phyloP scores from a whole-genome alignment of 2,888 invertebrate genomes.

The Tachystola acroxantha region DNA sequence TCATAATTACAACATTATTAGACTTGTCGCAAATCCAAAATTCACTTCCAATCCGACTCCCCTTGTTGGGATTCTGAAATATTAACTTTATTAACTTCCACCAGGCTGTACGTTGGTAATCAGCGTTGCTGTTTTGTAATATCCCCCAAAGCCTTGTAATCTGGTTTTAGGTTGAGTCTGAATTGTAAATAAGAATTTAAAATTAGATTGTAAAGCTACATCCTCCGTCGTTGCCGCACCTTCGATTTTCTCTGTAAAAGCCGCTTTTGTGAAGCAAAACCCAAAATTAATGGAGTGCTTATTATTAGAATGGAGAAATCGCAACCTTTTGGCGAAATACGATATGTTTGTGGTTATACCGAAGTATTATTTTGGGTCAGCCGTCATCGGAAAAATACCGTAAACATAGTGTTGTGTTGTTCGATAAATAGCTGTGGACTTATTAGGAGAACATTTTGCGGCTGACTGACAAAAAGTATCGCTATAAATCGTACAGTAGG shows the following conservation, averaged over 20 bases:
- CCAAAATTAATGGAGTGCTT: background rate
- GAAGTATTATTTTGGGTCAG: background rate
- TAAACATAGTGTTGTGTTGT: too few species aligned
- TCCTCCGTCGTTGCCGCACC: background rate
- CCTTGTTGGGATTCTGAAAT: background rate
- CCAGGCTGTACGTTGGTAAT: constrained; percentile 31
- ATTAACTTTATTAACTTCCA: constrained; percentile 19
- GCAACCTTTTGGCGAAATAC: background rate
- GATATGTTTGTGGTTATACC: background rate
- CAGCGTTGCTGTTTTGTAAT: constrained; percentile 28
- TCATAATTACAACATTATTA: background rate
- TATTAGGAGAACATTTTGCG: too few species aligned
- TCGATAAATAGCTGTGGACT: too few species aligned
- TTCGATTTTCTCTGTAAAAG: background rate
- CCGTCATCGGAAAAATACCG: too few species aligned
- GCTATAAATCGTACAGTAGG: too few species aligned
- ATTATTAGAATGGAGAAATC: background rate
- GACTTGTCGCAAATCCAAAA: background rate
- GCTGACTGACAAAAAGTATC: too few species aligned
- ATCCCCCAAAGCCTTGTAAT: constrained; percentile 35
- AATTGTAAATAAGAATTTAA: constrained; percentile 32
- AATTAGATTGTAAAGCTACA: constrained; percentile 14
- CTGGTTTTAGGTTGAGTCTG: constrained; percentile 28
- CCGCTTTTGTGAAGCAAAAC: background rate
- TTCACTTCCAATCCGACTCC: background rate